Evolutionary conservation across 2,888 invertebrate species (phyloP), one percentile per base, ranked within the genome.

Genomic region (Zelleria hepariella): DNA sequence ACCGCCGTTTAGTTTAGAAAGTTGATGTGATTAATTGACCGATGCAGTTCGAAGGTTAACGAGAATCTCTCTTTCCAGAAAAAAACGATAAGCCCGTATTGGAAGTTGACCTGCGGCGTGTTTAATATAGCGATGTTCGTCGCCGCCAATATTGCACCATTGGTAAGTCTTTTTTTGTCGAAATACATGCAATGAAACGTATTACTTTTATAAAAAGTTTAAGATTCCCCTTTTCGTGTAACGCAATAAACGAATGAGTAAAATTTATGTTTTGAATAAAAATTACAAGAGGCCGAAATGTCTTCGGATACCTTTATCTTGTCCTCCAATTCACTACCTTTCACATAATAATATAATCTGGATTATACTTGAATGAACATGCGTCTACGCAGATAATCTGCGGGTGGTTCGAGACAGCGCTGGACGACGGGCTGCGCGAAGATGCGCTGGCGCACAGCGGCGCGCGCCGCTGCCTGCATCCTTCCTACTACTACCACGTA

Each of bases 401-500:
- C 69, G 85, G 85, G 21, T 72, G 73, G 62, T 80, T 75, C 64
- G 86, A 86, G 67, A 70, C 72, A 42, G 69, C 71, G 48, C 54
- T 75, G 58, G 75, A 75, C 62, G 77, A 79, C 62, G 78, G 75
- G 18, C 63, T 80, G 60, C 69, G 72, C 23, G 75, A 77, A 57
- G 75, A 78, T 59, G 75, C 76, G 62, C 71, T 70, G 48, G 66
- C 74, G 53, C 76, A 77, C 67, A 71, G 74, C 64, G 79, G 77
- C 54, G 77, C 78, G 54, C 72, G 78, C 1, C 82, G 79, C 61
- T 85, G 86, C 69, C 67, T 77, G 60, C 82, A 86, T 69, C 80
- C 83, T 64, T 82, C 87, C 54, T 88, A 86, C 70, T 87, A 82
- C 67, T 86, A 84, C 64, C 87, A 88, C 66, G 87, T 86, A 80